A percentile compares a stretch with the other conserved stretches of the same genome.
Evolutionary conservation across 2,113 vertebrate genomes (phyloP).

Genomic region (Sardina pilchardus): DNA sequence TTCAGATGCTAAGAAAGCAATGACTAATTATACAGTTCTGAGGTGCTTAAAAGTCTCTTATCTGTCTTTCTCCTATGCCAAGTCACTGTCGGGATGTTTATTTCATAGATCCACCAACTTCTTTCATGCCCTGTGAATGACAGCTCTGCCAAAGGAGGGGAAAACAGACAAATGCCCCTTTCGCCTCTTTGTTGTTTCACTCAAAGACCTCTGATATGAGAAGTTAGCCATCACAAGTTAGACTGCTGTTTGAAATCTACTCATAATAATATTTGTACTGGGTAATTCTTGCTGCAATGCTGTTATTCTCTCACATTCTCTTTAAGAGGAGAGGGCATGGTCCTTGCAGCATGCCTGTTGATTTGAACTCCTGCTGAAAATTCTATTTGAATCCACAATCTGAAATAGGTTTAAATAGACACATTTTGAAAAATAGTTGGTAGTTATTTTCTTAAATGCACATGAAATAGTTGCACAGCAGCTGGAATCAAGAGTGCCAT

Average conservation of each 20-base stretch:
- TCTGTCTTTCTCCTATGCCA: slow-evolving; percentile 73
- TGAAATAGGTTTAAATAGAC: neutral
- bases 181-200: slow-evolving; percentile 6
- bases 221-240: neutral
- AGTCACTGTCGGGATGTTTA: slow-evolving; percentile 69
- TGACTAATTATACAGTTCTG: slow-evolving; percentile 77
- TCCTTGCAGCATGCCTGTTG: neutral
- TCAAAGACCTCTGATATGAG: neutral
- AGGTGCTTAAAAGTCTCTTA: slow-evolving; percentile 79
- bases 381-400: neutral
- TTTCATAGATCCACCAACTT: slow-evolving; percentile 67
- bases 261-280: neutral
- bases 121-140: slow-evolving; percentile 54
- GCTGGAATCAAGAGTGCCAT: neutral
- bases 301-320: neutral
- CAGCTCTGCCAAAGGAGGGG: slow-evolving; percentile 33
- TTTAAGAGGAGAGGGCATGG: neutral
- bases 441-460: neutral
- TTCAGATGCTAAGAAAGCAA: slow-evolving; percentile 78
- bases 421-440: neutral
- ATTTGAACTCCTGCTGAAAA: neutral
- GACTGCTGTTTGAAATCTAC: neutral
- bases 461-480: neutral
- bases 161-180: slow-evolving; percentile 39
- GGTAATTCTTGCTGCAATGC: neutral